Evolutionary conservation across 2,113 vertebrate species (phyloP).

Genomic region (Ariopsis seemanni): DNA sequence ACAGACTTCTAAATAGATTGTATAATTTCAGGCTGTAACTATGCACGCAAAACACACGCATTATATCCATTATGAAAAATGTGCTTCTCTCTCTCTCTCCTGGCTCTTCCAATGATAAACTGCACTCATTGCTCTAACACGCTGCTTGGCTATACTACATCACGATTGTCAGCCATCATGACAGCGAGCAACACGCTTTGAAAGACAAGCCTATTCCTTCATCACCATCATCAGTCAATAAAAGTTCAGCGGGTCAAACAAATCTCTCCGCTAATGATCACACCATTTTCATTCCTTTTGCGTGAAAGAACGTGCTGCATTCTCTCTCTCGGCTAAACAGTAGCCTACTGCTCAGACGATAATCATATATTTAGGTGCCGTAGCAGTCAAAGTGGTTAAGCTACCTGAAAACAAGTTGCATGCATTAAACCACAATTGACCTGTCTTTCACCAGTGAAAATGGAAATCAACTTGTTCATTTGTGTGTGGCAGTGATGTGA

Average conservation of each 20-base stretch:
- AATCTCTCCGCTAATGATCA: conserved; percentile 34
- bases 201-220: conserved; percentile 25
- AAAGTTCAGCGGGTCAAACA: conserved; percentile 29
- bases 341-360: background rate
- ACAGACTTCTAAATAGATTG: background rate
- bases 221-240: conserved; percentile 24
- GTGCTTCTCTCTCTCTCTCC: background rate
- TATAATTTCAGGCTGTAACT: conserved; percentile 3
- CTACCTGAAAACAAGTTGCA: background rate
- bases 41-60: background rate
- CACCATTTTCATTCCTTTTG: conserved; percentile 3
- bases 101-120: conserved; percentile 3
- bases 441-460: background rate
- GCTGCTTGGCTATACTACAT: background rate
- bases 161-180: conserved; percentile 12
- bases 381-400: background rate
- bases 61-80: conserved; percentile 3
- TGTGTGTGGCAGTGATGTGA: background rate
- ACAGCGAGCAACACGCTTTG: background rate
- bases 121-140: conserved; percentile 1
- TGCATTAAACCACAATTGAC: background rate
- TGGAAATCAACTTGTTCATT: background rate
- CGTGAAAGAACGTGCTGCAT: background rate
- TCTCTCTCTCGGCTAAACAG: background rate
- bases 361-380: background rate